A percentile compares a stretch with the other conserved stretches of the same genome.
Conservation (phyloP, 2,113 vertebrate species). For the Xyliphius kryptos region DNA sequence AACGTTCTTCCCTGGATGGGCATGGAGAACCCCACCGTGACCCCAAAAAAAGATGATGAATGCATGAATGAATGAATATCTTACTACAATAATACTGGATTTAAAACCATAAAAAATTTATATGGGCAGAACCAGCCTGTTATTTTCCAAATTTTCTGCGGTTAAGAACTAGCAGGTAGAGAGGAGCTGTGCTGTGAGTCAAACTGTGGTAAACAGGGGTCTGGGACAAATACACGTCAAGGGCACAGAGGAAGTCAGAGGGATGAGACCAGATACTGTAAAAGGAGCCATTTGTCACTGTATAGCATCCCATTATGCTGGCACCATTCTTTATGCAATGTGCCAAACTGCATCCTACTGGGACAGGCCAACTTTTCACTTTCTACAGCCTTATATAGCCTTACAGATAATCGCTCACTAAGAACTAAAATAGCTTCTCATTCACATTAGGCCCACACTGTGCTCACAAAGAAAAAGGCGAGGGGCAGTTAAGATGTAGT, state of each 20-base stretch:
- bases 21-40: too few relatives aligned
- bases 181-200: constrained; percentile 30
- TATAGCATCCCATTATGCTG: constrained; percentile 54
- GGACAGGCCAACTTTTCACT: constrained; percentile 23
- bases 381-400: constrained; percentile 39
- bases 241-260: constrained; percentile 59
- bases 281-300: constrained; percentile 63
- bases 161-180: too few relatives aligned
- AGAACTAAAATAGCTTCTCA: constrained; percentile 37
- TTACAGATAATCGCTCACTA: constrained; percentile 49
- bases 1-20: too few relatives aligned
- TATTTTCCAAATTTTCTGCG: too few relatives aligned
- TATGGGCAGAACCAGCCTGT: too few relatives aligned
- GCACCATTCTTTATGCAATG: constrained; percentile 46
- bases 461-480: constrained; percentile 18
- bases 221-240: constrained; percentile 55
- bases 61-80: too few relatives aligned
- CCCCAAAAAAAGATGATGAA: too few relatives aligned
- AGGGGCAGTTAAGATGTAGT: constrained; percentile 1
- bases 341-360: constrained; percentile 40
- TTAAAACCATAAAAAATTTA: too few relatives aligned
- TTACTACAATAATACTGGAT: too few relatives aligned
- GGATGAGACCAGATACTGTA: constrained; percentile 49
- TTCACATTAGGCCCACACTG: constrained; percentile 26
- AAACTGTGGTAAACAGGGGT: constrained; percentile 42